Evolutionary conservation across 2,797 vertebrate species (phyloP), one percentile per base, ranked within the genome.

Genomic region (Gymnoscopelus microlampas): DNA sequence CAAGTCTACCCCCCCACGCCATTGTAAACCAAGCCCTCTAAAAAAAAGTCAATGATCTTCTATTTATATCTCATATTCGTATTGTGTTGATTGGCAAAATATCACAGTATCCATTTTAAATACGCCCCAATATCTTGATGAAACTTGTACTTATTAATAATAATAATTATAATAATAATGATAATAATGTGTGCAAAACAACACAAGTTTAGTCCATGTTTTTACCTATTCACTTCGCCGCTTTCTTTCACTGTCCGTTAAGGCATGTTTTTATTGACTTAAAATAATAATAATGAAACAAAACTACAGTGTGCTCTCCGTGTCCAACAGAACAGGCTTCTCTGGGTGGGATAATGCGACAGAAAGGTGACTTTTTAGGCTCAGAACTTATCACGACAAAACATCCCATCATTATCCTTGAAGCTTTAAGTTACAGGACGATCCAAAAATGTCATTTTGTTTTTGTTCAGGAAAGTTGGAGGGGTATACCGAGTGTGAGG

Each of bases 21-120:
- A 44, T 68, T 60, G 67, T 54, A 15, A 86, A 78, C 32, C 60
- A 39, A 76, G 76, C 71, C 78, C 85, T 86, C 80, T 75, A 66
- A 81, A 64, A 83, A 81, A 44, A 80, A 53, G n/a, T 7, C 61
- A 44, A 66, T 71, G 80, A 49, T 5, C 71, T 70, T 47, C 75
- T 66, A 63, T 23, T 60, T 77, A 23, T 62, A 19, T 74, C 69
- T 78, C 70, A 39, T 2, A 0, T 19, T 29, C 39, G 32, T 35
- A 44, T 44, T 44, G 9, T 44, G 2, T 44, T 44, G 9, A 44
- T 10, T 44, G 9, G 8, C 39, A 44, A 44, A 44, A 2, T 29
- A 57, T 60, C 62, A 60, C 73, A 77, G 79, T 81, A 84, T 82
- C 69, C 55, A 81, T 48, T n/a, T 57, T 24, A 48, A 24, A 79